A percentile compares a stretch with the other conserved stretches of the same genome.
Conservation (phyloP, 2,113 vertebrate species). For the Tupaia tana region DNA sequence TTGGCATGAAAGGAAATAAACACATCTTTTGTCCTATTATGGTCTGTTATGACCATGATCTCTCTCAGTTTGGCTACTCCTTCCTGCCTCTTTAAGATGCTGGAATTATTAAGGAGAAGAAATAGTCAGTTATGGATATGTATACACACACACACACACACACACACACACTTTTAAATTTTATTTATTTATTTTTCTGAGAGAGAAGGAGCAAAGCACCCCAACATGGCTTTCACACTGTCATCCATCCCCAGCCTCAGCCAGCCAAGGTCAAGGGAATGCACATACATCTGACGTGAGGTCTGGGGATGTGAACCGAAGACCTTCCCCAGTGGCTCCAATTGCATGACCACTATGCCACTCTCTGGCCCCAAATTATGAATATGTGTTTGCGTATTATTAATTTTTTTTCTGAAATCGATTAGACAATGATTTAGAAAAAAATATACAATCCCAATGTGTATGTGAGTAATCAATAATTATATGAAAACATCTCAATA, state of each 20-base stretch:
- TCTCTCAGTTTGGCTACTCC: not conserved
- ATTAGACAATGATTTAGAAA: slow-evolving; percentile 23
- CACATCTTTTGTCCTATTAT: not conserved
- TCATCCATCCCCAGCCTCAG: no score
- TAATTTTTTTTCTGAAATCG: slow-evolving; percentile 10
- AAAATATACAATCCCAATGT: not conserved
- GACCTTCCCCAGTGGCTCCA: no score
- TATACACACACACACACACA: no score
- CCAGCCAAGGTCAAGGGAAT: no score
- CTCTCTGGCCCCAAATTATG: not conserved
- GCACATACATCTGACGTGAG: no score
- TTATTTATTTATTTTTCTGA: no score
- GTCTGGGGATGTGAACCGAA: no score
- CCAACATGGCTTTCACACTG: no score
- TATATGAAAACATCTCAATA: not conserved
- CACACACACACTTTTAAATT: no score
- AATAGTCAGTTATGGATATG: not conserved
- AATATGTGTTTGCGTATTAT: not conserved
- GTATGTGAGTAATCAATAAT: not conserved
- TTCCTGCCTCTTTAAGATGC: not conserved
- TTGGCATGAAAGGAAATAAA: not conserved
- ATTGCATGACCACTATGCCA: no score
- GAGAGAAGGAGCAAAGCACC: no score
- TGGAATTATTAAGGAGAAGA: not conserved
- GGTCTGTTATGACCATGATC: not conserved